Conservation (phyloP, 2,888 invertebrate species). For the Nomada hirtipes region DNA sequence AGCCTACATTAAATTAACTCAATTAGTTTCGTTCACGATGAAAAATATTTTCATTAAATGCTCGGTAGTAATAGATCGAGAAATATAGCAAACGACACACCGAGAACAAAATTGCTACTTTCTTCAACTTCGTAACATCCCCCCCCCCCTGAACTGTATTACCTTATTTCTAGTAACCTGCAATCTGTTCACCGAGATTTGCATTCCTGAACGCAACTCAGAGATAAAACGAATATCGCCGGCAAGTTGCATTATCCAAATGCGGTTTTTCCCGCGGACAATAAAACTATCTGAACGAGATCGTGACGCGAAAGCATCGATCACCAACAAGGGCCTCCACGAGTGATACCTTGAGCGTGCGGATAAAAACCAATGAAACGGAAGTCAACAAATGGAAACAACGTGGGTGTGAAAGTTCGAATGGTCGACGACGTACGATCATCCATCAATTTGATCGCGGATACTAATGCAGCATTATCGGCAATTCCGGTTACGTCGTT, state of each 20-base stretch:
- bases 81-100: too few species aligned
- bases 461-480: slow-evolving; percentile 68
- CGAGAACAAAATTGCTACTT: too few species aligned
- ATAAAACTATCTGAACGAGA: slow-evolving; percentile 6
- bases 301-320: slow-evolving; percentile 24
- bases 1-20: too few species aligned
- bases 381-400: slow-evolving; percentile 49
- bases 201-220: too few species aligned
- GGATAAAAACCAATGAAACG: slow-evolving; percentile 23
- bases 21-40: too few species aligned
- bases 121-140: too few species aligned
- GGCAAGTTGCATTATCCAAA: neutral
- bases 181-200: too few species aligned
- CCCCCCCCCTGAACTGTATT: too few species aligned
- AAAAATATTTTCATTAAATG: too few species aligned
- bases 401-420: slow-evolving; percentile 43
- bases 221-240: neutral
- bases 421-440: slow-evolving; percentile 43
- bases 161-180: too few species aligned
- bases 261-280: neutral
- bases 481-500: slow-evolving; percentile 56
- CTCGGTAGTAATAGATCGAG: too few species aligned
- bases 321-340: neutral
- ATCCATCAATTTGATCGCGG: slow-evolving; percentile 62
- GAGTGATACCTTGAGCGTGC: slow-evolving; percentile 30